Evolutionary conservation across 1,140 invertebrate genomes (phyloP), one percentile per base, ranked within the genome.

Genomic region (Drosophila rufa): DNA sequence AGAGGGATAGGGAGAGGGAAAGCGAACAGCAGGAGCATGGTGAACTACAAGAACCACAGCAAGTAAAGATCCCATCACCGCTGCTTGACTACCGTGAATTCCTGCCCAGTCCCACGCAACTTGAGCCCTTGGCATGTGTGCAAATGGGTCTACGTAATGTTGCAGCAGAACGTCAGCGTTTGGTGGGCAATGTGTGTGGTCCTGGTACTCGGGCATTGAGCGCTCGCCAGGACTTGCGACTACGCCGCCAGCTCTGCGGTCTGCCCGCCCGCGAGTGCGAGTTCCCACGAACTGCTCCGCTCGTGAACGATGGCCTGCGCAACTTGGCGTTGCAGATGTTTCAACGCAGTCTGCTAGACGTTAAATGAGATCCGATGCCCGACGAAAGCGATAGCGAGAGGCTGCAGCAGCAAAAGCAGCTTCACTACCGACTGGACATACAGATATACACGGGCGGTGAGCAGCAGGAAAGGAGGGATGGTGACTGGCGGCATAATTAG

Each of bases 221-320:
- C 57, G 95, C 95, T 8, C 93, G 95, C 27, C 93, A 95, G 17
- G 96, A 96, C 91, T 83, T 96, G 46, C 94, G 94, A 2, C 92
- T 96, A 42, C 93, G 95, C 5, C 92, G 95, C 38, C 94, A 95
- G 82, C 91, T 96, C 27, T 95, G 95, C 77, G 94, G 95, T 61
- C 91, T 96, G 75, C 95, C 95, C 0, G 92, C 94, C 2, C 94
- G 94, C 2, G 95, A 95, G 30, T 84, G 78, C 46, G 89, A 91
- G 2, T 79, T 92, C 5, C 70, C 82, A 2, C 80, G 80, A 5
- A 84, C 75, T 19, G 69, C 82, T 36, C 83, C 87, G n/a, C 48
- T 62, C 6, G 81, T 89, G 6, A 85, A 71, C 53, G 86, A 92
- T 3, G 71, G 77, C 42, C 43, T 92, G 33, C 84, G 92, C 17